Evolutionary conservation across 2,888 invertebrate genomes (phyloP), one percentile per base, ranked within the genome.

Genomic region (Galeopsomyia nigrocyanea): DNA sequence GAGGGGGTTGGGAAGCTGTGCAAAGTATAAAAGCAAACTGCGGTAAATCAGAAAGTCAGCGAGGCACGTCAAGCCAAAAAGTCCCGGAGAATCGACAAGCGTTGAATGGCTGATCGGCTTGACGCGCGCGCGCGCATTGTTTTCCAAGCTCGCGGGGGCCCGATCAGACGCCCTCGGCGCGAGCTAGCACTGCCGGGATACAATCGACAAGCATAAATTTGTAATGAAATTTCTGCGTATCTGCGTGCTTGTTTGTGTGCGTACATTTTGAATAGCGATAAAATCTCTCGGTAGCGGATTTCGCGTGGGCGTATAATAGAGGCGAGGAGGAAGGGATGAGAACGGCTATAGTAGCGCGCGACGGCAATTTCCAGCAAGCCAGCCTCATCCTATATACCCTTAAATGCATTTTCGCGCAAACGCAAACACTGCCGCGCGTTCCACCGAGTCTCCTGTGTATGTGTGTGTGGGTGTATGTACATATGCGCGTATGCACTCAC

Each of bases 251-350:
- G 10, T 39, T 7, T 39, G 13, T 39, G 1, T 39, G 55, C 46
- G 19, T 68, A 65, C 60, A 61, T 65, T 71, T 49, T 16, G 65
- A 71, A 61, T 71, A 10, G 21, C 60, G 71, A 65, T 71, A 71
- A 71, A 71, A 71, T 71, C 71, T 39, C 39, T 71, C 51, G 13
- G 58, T 22, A 9, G 13, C 53, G 47, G 22, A 60, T 53, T 61
- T 60, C 26, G 53, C 68, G 31, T 22, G 22, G 1, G 21, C 66
- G n/a, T 62, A 62, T 46, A 46, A 19, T 46, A 68, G 39, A 39
- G n/a, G 16, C 13, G 26, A 19, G 1, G 5, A 16, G 13, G 17
- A 22, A 21, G 49, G n/a, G 60, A 14, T 0, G n/a, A 3, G 16
- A 50, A 50, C 9, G 53, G n/a, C n/a, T n/a, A n/a, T 39, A 39